Conservation (phyloP, 2,888 invertebrate species). For the Urechis unicinctus region DNA sequence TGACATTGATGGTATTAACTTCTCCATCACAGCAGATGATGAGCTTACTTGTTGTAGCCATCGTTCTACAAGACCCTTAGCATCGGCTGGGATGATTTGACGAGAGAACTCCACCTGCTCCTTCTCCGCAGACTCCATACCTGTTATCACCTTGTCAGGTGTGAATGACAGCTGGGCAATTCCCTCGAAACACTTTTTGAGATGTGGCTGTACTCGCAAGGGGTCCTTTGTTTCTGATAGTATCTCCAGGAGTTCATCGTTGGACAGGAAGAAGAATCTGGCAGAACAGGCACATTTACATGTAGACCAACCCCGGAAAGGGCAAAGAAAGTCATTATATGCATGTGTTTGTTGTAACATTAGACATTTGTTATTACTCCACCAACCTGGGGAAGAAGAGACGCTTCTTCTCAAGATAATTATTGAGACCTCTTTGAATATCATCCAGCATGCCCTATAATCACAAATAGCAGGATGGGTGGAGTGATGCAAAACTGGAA, state of each 20-base stretch:
- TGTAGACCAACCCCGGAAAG: not conserved
- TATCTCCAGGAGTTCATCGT: conserved; percentile 47
- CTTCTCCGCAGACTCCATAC: conserved; percentile 49
- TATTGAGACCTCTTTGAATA: conserved; percentile 47
- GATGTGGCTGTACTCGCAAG: conserved; percentile 48
- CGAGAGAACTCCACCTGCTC: conserved; percentile 40
- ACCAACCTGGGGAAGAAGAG: conserved; percentile 47
- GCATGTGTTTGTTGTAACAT: not conserved
- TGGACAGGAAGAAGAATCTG: conserved; percentile 50
- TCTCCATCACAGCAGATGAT: too few relatives aligned
- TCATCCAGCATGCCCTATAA: conserved; percentile 47
- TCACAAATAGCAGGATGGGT: not conserved
- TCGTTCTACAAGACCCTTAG: conserved; percentile 46
- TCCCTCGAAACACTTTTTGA: conserved; percentile 51
- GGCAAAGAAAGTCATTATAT: not conserved
- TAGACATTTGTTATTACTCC: not conserved
- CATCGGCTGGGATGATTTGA: conserved; percentile 40
- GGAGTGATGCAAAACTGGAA: not conserved
- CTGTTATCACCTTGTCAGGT: conserved; percentile 40
- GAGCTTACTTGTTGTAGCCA: conserved; percentile 45
- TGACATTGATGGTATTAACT: not conserved
- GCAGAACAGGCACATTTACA: conserved; percentile 1
- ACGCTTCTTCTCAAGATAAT: conserved; percentile 48
- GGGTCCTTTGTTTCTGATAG: conserved; percentile 50
- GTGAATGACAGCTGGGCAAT: conserved; percentile 44